Evolutionary conservation across 2,113 vertebrate species (phyloP).

Genomic region (Tamias sibiricus): DNA sequence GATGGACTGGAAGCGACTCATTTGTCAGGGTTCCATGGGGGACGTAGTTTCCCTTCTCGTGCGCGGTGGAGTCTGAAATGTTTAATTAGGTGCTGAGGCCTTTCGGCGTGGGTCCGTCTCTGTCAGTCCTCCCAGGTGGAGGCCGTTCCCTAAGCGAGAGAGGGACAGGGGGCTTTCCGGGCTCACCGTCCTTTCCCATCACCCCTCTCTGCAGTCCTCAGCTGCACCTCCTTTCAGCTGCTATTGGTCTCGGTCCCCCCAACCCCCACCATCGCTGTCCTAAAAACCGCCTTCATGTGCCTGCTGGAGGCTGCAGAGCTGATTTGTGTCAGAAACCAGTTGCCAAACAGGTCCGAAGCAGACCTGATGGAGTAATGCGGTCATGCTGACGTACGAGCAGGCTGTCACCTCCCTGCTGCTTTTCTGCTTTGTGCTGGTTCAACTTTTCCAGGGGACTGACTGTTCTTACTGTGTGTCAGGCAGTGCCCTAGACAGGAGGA

Average conservation of each 20-base stretch:
- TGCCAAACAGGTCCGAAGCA: constrained; percentile 70
- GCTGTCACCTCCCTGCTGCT: constrained; percentile 54
- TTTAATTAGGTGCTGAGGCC: constrained; percentile 75
- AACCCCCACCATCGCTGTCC: not conserved
- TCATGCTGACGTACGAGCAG: constrained; percentile 25
- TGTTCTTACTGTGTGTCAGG: not conserved
- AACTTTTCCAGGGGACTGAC: constrained; percentile 36
- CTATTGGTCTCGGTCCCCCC: not conserved
- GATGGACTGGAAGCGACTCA: constrained; percentile 80
- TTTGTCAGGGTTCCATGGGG: constrained; percentile 76
- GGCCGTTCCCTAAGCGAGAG: constrained; percentile 8
- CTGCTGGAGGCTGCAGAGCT: constrained; percentile 47
- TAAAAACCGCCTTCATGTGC: constrained; percentile 48
- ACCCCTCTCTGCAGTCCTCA: not conserved
- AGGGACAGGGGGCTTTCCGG: not conserved
- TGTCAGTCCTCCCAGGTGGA: not conserved
- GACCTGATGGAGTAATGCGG: constrained; percentile 61
- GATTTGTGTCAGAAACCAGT: constrained; percentile 57
- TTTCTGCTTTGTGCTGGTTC: constrained; percentile 26
- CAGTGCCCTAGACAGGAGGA: not conserved
- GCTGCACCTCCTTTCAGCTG: not conserved
- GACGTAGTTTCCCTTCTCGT: constrained; percentile 52
- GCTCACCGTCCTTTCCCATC: not conserved
- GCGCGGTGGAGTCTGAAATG: constrained; percentile 75
- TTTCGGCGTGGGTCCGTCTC: constrained; percentile 49